Evolutionary conservation across 2,888 invertebrate genomes (phyloP), one percentile per base, ranked within the genome.

Genomic region (Phaedon cochleariae): DNA sequence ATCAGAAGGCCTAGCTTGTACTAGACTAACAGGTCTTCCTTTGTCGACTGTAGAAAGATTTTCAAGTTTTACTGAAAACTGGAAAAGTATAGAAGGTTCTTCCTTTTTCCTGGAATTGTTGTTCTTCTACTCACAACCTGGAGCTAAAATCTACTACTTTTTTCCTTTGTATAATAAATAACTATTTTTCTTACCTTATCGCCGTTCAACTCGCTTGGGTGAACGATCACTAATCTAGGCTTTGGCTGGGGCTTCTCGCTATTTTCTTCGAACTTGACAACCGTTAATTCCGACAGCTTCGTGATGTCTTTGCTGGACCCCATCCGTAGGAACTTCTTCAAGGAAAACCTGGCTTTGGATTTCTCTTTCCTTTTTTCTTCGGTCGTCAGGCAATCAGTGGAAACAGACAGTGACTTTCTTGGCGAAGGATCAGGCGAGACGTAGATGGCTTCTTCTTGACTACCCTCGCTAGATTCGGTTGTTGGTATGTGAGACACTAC

Each of bases 201-300:
- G 29, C 93, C 92, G 81, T 94, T 94, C 65, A 95, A 87, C 77
- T 95, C 95, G 74, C 93, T 85, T 12, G 95, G 95, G 86, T 95
- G 95, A 68, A 95, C 94, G 73, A 95, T 95, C 66, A 95, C 93
- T 21, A 94, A 85, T n/a, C 76, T 58, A 6, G 78, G 77, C 66
- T 74, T 79, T 6, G 78, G 75, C 58, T 73, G 71, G 0, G 75
- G 76, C 4, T 65, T 59, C 6, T 69, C 70, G 15, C 26, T 17
- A 1, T 12, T 7, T 1, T 74, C 73, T 9, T 73, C 73, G 15
- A 48, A 34, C 48, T 65, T 70, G 12, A 51, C 83, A 2, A 22
- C 37, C 7, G 62, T 81, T 60, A 83, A 82, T 0, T 87, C 85
- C 48, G 83, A 82, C 67, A 84, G 80, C 77, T 90, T 90, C 63